Base-by-base conservation (phyloP, 2,888 invertebrate species). In the Brenthis hecate region DNA sequence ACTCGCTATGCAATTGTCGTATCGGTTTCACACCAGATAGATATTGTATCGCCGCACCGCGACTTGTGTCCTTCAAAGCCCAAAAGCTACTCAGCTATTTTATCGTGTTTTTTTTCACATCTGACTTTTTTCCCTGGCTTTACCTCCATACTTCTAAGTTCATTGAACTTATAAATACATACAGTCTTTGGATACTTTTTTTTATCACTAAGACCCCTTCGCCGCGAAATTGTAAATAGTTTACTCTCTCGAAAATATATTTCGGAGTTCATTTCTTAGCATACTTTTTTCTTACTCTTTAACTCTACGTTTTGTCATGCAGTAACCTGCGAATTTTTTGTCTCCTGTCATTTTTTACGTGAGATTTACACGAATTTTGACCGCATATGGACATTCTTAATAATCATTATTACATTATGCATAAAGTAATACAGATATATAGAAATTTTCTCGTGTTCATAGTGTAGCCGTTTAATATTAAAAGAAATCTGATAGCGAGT, bases 181-280 rank as follows among this genome's bases (percentile, higher is more conserved):
- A 85, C 92, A 92, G 92, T 92, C 92, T 92, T 92, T 92, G 92
- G 92, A 92, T 88, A 91, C 79, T 73, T 86, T 23, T 23, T 86
- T 32, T 28, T 91, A 92, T 89, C 91, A 89, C 92, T 91, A 91
- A 92, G 92, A 92, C 92, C 87, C 86, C 84, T 85, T 84, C 80
- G 85, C 81, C 84, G 86, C 82, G 85, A 83, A 79, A 80, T 87
- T 92, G 91, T 92, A 92, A 92, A 92, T 91, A 92, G 73, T 78
- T 76, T 76, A 86, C 86, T 88, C 87, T 86, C 91, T 85, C 91
- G 91, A 91, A 92, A 92, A 91, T 91, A 92, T 88, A 89, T 89
- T 91, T 89, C 87, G 90, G 89, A 90, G 91, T 82, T 85, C 81
- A 78, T 80, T 78, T 86, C 75, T 77, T 77, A 77, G 74, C 73